Conservation (phyloP, 2,888 invertebrate species). For the Hydropsyche betteni region DNA sequence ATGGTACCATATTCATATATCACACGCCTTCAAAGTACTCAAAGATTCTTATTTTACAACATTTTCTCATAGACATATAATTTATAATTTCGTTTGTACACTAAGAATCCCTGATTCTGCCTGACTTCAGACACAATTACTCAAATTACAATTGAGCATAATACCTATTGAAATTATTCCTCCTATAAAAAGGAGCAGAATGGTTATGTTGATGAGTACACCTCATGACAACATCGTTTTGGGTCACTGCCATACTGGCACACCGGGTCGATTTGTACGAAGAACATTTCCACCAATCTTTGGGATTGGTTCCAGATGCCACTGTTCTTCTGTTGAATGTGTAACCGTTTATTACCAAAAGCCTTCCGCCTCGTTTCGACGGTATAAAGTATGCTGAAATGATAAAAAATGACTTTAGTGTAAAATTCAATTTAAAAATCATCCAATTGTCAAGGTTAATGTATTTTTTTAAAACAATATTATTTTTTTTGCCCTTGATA, state of each 20-base stretch:
- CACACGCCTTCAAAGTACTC: too few relatives aligned
- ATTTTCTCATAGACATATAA: too few relatives aligned
- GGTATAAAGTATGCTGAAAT: slow-evolving; percentile 17
- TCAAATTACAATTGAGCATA: background rate
- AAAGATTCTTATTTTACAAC: too few relatives aligned
- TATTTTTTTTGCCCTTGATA: too few relatives aligned
- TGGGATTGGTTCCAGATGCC: slow-evolving; percentile 1
- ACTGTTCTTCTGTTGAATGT: slow-evolving; percentile 8
- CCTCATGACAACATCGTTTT: background rate
- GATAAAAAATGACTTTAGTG: background rate
- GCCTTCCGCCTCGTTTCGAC: slow-evolving; percentile 7
- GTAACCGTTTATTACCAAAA: slow-evolving; percentile 2
- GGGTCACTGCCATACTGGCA: background rate
- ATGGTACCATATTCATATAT: too few relatives aligned
- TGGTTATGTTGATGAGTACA: slow-evolving; percentile 10
- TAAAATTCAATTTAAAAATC: too few relatives aligned
- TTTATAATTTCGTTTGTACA: too few relatives aligned
- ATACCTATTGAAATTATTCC: background rate
- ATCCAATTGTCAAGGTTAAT: too few relatives aligned
- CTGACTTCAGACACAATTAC: too few relatives aligned
- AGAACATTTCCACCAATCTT: slow-evolving; percentile 33
- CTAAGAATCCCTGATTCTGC: too few relatives aligned
- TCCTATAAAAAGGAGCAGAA: background rate
- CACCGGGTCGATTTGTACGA: slow-evolving; percentile 25
- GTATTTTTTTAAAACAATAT: too few relatives aligned